Conservation (phyloP, 92 coral and sea anemone genomes). For the Palythoa heliodiscus region DNA sequence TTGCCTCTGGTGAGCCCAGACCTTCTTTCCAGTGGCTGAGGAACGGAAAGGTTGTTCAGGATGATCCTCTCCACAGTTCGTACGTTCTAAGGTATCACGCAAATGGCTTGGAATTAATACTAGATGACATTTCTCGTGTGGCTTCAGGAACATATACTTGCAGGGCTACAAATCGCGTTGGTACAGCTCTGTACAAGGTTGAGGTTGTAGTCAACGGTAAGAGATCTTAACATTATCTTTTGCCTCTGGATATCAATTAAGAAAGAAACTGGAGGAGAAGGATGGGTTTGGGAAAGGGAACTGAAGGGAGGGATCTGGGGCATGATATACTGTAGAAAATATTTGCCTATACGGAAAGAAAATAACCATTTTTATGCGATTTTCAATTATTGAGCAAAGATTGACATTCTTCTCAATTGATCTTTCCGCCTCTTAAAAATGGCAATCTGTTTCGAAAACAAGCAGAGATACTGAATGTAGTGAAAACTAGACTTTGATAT, state of each 20-base stretch:
- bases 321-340: no score
- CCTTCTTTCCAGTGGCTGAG: conserved; percentile 26
- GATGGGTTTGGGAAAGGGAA: not conserved
- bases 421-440: no score
- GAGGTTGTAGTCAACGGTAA: not conserved
- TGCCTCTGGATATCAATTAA: no score
- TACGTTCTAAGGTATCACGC: not conserved
- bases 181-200: not conserved
- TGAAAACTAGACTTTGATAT: no score
- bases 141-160: conserved; percentile 10
- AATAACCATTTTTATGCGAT: no score
- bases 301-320: no score
- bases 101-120: not conserved
- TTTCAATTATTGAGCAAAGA: no score
- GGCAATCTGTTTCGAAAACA: no score
- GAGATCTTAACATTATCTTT: no score
- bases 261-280: not conserved
- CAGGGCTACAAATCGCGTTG: not conserved
- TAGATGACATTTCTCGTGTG: not conserved
- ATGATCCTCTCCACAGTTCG: not conserved
- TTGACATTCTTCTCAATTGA: no score
- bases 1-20: conserved; percentile 25
- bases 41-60: conserved; percentile 3
- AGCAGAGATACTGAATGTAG: no score
- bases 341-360: no score